Base-by-base conservation (phyloP, 2,888 invertebrate genomes). In the Meiosimyza platycephala region DNA sequence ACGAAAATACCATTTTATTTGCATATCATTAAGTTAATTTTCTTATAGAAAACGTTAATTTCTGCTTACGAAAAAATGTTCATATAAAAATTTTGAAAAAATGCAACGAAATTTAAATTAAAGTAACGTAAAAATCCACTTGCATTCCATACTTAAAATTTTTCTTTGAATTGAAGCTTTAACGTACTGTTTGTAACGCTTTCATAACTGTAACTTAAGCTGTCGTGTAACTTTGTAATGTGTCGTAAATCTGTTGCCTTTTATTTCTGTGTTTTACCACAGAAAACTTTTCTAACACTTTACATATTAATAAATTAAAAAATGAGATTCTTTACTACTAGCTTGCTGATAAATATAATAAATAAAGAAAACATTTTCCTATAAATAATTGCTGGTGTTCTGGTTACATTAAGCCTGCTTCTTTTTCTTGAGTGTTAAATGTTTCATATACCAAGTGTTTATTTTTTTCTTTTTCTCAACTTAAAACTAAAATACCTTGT, bases 231-330 rank as follows among this genome's bases (percentile, higher is more conserved):
- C 22, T 22, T 16, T 55, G 55, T 55, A 50, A 50, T 22, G 47
- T 64, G 50, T 64, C 47, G 64, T 64, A 64, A 64, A 64, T 64
- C 50, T 64, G 18, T 64, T 64, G 50, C 48, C 48, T 64, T 64
- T 22, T 47, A 16, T 64, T 50, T 50, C 16, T 47, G 64, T 48
- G 48, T 50, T 64, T 64, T 50, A 48, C 50, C 18, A 50, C 48
- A 18, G 50, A 11, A 50, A 18, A 62, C 33, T 62, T 15, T 33
- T 62, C 33, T 40, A 62, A 15, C 33, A 63, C 16, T n/a, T 40
- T 40, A 40, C 40, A 40, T 40, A 9, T 28, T 28, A 28, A 28
- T 28, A 28, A 4, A 40, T 40, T 9, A 40, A 40, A 9, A 40
- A 40, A 1, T 40, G 6, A 40, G 4, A 40, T 40, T 50, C 13